Evolutionary conservation across 2,888 invertebrate genomes (phyloP).

Genomic region (Latrodectus elegans): DNA sequence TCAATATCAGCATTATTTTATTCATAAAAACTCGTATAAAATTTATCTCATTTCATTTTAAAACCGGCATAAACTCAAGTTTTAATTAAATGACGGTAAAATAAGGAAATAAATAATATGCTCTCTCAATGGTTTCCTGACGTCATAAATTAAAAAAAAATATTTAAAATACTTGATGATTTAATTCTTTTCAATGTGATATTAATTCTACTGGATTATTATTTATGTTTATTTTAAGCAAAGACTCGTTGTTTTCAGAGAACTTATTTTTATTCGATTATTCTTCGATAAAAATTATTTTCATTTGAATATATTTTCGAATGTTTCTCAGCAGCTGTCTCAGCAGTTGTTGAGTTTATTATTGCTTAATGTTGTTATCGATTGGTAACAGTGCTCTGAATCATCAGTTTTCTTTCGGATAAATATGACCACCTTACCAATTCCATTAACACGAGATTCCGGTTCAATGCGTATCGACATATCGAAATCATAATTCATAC

Average conservation of each 20-base stretch:
- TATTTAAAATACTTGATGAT: not conserved
- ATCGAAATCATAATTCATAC: not conserved
- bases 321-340: too few relatives aligned
- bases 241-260: too few relatives aligned
- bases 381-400: not conserved
- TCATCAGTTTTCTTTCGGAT: slow-evolving; percentile 3
- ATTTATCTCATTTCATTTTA: not conserved
- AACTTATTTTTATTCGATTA: too few relatives aligned
- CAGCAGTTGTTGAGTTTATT: too few relatives aligned
- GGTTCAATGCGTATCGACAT: slow-evolving; percentile 1
- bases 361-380: not conserved
- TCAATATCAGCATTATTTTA: not conserved
- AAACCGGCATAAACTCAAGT: not conserved
- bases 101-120: not conserved
- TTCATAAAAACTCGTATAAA: not conserved
- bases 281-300: too few relatives aligned
- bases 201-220: too few relatives aligned
- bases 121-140: not conserved
- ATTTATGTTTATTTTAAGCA: too few relatives aligned
- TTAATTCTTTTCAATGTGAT: too few relatives aligned
- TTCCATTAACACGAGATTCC: not conserved
- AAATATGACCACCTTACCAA: not conserved
- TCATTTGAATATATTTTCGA: too few relatives aligned
- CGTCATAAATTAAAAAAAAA: not conserved
- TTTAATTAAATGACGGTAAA: not conserved